Conservation (phyloP, 1,140 invertebrate genomes). For the Coboldia fuscipes region DNA sequence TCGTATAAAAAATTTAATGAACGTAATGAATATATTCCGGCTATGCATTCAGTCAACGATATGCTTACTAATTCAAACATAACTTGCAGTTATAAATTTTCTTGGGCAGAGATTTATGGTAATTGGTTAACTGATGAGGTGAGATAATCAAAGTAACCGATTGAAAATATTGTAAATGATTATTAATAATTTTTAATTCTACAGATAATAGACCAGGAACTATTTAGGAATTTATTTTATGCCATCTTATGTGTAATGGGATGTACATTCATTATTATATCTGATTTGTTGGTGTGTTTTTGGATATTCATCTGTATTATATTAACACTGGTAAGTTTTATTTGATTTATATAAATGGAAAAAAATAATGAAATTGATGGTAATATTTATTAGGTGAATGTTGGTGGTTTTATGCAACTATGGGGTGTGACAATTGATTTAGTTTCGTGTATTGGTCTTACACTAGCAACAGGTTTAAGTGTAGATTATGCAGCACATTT, state of each 20-base stretch:
- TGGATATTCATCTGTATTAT: constrained; percentile 60
- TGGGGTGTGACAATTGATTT: constrained; percentile 72
- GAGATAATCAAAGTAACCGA: not conserved
- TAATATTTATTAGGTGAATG: constrained; percentile 29
- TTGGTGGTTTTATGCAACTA: constrained; percentile 57
- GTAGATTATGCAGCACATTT: constrained; percentile 80
- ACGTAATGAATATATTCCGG: constrained; percentile 45
- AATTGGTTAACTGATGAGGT: constrained; percentile 60
- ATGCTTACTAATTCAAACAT: constrained; percentile 30
- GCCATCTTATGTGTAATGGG: constrained; percentile 62
- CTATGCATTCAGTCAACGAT: constrained; percentile 39
- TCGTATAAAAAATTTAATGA: constrained; percentile 32
- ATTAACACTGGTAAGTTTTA: constrained; percentile 35
- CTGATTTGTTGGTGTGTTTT: constrained; percentile 52
- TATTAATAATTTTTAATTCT: constrained; percentile 4
- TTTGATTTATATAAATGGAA: constrained; percentile 2
- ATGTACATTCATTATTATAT: constrained; percentile 57
- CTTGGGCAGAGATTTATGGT: constrained; percentile 45
- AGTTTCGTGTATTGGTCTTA: constrained; percentile 62
- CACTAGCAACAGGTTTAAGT: constrained; percentile 69
- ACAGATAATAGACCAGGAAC: constrained; percentile 43
- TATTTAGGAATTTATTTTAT: constrained; percentile 56
- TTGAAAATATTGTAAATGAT: not conserved
- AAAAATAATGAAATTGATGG: constrained; percentile 3
- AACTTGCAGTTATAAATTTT: constrained; percentile 31